phyloP scores from a whole-genome alignment of 2,113 vertebrate genomes.

The Pseudorasbora parva region DNA sequence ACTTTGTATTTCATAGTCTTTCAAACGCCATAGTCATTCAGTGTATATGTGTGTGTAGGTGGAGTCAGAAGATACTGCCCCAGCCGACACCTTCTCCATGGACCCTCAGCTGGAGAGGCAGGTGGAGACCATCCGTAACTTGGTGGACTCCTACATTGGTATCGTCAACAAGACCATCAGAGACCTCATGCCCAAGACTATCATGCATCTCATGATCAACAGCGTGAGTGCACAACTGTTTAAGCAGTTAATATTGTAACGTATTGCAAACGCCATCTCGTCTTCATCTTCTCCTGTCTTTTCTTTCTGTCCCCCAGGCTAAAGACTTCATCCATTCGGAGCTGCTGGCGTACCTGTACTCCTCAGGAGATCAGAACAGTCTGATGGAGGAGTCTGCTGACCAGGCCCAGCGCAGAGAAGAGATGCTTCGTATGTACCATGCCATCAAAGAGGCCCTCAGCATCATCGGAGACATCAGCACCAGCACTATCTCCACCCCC shows the following conservation, averaged over 20 bases:
- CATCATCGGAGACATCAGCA: constrained; percentile 94
- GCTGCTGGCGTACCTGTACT: constrained; percentile 95
- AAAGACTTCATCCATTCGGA: constrained; percentile 98
- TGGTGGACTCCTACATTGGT: constrained; percentile 92
- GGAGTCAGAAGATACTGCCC: constrained; percentile 83
- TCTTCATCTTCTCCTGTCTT: not conserved
- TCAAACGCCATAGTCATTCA: not conserved
- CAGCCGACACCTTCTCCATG: constrained; percentile 94
- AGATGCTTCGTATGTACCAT: constrained; percentile 96
- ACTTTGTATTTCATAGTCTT: not conserved
- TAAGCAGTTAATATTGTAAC: not conserved
- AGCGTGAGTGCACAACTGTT: constrained; percentile 78
- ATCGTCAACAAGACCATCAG: constrained; percentile 98
- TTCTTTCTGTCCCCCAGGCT: constrained; percentile 70
- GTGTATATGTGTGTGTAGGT: constrained; percentile 66
- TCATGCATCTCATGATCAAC: constrained; percentile 99
- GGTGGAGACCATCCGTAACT: constrained; percentile 96
- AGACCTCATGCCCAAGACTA: constrained; percentile 98
- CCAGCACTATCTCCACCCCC: constrained; percentile 86
- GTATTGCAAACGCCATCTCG: not conserved
- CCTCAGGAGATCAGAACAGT: constrained; percentile 87
- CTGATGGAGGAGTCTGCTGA: constrained; percentile 96
- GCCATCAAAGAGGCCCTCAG: constrained; percentile 87
- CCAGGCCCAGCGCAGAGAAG: constrained; percentile 90
- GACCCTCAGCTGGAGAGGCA: constrained; percentile 95